Evolutionary conservation across 1,140 invertebrate genomes (phyloP).

Genomic region (Chironomus tepperi): DNA sequence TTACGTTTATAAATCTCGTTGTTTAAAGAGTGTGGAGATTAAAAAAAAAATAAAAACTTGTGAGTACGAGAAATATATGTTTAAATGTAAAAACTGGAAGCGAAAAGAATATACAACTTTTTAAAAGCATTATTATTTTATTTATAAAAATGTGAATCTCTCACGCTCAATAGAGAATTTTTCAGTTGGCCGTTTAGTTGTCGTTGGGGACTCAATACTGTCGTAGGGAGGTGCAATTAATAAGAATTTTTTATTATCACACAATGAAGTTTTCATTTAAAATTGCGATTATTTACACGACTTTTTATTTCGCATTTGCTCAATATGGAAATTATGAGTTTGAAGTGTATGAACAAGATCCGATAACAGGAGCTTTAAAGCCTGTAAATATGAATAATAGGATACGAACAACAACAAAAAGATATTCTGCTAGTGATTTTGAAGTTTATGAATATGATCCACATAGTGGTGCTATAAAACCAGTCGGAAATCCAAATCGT

Average conservation of each 20-base stretch:
- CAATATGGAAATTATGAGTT: background rate
- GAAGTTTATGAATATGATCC: slow-evolving; percentile 7
- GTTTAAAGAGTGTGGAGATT: no score
- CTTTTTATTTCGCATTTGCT: background rate
- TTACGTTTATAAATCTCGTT: no score
- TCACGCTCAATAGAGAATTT: background rate
- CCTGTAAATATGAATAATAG: background rate
- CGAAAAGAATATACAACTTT: background rate
- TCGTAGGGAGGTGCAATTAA: background rate
- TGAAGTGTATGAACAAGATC: slow-evolving; percentile 7
- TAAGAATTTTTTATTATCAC: no score
- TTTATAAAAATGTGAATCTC: background rate
- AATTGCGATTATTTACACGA: background rate
- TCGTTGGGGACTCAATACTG: background rate
- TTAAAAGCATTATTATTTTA: background rate
- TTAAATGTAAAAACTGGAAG: background rate
- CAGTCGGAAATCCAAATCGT: background rate
- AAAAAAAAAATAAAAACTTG: no score
- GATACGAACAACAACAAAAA: no score
- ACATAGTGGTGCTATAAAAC: background rate
- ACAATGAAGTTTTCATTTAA: background rate
- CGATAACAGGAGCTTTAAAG: background rate
- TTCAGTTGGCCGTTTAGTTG: background rate
- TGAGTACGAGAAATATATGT: no score
- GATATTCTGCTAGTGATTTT: background rate